These are phyloP conservation scores for Pteronotus mesoamericanus DNA, from an alignment of 2,797 vertebrate genomes.

Conservation along the genomic window DNA sequence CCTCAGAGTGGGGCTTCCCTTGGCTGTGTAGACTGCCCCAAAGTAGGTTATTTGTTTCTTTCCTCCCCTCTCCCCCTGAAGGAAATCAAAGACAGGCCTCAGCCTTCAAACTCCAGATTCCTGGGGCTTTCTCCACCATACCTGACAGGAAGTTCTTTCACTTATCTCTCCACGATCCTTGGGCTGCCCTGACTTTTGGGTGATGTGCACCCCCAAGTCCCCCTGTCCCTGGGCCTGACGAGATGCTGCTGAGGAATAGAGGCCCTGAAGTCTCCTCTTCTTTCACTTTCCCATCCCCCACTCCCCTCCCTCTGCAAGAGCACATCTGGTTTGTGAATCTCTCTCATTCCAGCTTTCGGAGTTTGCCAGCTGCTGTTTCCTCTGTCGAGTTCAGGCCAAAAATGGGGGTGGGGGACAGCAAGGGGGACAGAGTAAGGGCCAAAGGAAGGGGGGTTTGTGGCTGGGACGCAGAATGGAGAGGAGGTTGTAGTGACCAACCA, in stretches of 20 bases:
- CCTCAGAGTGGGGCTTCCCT: conserved; percentile 30
- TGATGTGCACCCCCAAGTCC: not conserved
- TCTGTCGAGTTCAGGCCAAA: conserved; percentile 68
- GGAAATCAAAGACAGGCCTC: conserved; percentile 70
- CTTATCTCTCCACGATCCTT: not conserved
- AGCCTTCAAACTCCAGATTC: conserved; percentile 45
- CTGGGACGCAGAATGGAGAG: not conserved
- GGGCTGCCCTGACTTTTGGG: not conserved
- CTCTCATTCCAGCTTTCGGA: conserved; percentile 78
- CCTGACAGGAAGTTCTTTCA: not conserved
- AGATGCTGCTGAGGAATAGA: not conserved
- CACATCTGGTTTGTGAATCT: conserved; percentile 85
- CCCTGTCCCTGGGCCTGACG: not conserved
- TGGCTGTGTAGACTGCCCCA: conserved; percentile 42
- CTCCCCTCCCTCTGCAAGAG: not conserved
- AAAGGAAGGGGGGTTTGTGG: conserved; percentile 21
- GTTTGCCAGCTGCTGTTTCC: conserved; percentile 81
- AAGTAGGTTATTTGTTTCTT: conserved; percentile 65
- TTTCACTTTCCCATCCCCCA: conserved; percentile 51
- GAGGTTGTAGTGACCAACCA: not conserved
- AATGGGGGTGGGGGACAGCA: conserved; percentile 67
- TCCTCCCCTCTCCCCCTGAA: conserved; percentile 35
- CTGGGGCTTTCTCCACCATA: conserved; percentile 26
- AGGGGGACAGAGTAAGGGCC: conserved; percentile 58
- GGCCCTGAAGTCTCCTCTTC: not conserved